Percentiles rank a stretch among this genome's conserved stretches.
Evolutionary conservation across 2,888 invertebrate species (phyloP).

Genomic region (Eremobia ochroleuca): DNA sequence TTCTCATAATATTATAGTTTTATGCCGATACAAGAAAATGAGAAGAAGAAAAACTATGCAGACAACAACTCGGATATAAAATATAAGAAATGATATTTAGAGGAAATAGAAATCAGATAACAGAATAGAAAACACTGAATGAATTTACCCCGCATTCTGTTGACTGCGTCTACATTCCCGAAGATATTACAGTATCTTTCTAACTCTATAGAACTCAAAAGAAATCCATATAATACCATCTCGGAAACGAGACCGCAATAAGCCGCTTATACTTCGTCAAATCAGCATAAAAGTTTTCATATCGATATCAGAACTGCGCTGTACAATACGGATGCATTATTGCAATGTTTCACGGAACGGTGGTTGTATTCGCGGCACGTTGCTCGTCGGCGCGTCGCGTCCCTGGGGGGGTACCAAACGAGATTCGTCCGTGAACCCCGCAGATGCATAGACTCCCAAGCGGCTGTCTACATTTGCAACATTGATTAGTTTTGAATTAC

Average conservation of each 20-base stretch:
- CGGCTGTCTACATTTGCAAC: conserved; percentile 52
- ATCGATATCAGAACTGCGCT: conserved; percentile 58
- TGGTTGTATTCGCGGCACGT: conserved; percentile 70
- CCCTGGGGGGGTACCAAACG: conserved; percentile 59
- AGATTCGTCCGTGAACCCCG: conserved; percentile 57
- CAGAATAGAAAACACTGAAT: too few relatives aligned
- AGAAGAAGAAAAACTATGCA: too few relatives aligned
- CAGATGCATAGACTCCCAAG: conserved; percentile 64
- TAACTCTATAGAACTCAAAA: conserved; percentile 1
- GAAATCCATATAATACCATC: conserved; percentile 26
- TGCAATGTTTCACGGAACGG: conserved; percentile 64
- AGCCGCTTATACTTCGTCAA: conserved; percentile 59
- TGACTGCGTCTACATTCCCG: not conserved
- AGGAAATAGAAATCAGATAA: not conserved
- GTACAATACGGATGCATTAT: conserved; percentile 68
- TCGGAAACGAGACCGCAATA: conserved; percentile 42
- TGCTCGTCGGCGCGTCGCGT: conserved; percentile 56
- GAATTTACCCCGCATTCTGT: not conserved
- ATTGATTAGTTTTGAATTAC: conserved; percentile 59
- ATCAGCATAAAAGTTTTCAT: conserved; percentile 61
- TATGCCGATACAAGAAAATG: too few relatives aligned
- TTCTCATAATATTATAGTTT: not conserved
- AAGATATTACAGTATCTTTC: conserved; percentile 12
- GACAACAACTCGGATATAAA: not conserved
- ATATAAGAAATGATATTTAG: not conserved